Base-by-base conservation (phyloP, 1,140 invertebrate species). In the Megalonaias nervosa region DNA sequence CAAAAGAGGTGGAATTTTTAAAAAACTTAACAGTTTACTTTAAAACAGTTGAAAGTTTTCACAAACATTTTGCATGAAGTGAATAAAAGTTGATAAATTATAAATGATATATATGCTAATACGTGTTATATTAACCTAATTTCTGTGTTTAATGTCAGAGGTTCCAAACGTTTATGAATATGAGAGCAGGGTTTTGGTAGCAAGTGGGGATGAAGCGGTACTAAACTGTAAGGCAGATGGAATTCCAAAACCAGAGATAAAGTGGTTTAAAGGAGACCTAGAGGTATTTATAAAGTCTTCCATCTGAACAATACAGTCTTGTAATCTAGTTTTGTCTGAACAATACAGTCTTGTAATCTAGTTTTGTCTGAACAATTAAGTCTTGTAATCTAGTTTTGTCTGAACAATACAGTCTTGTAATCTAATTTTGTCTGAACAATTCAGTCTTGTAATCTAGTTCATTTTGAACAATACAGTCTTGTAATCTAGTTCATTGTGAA, bases 251-350 rank as follows among this genome's bases (percentile, higher is more conserved):
- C 92, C 92, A 21, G 79, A 85, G 60, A 90, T 92, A 48, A 88
- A 82, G 26, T 92, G 92, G 92, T 91, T 88, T 75, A 88, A 88
- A 65, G 87, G 90, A n/a, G 86, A 86, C 48, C 75, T 84, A 67
- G 77, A 86, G 90, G 91, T 88, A 81, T 70, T 71, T 68, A 74
- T 56, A 31, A 23, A n/a, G 38, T 60, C 16, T 60, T 72, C 1
- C 9, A 16, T 66, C 57, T n/a, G 38, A 31, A 31, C 1, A 31
- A 31, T 31, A 4, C 26, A 55, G 60, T 62, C 16, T 68, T 61
- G 16, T 19, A 17, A 61, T 3, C 16, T 61, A 61, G 60, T 61
- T 61, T 61, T 19, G 21, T 61, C 16, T 19, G 21, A 19, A 2
- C 21, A 31, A 31, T 31, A 31, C 26, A 31, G 26, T 31, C 2